Evolutionary conservation across 2,797 vertebrate genomes (phyloP), one percentile per base, ranked within the genome.

Genomic region (Chelon labrosus): DNA sequence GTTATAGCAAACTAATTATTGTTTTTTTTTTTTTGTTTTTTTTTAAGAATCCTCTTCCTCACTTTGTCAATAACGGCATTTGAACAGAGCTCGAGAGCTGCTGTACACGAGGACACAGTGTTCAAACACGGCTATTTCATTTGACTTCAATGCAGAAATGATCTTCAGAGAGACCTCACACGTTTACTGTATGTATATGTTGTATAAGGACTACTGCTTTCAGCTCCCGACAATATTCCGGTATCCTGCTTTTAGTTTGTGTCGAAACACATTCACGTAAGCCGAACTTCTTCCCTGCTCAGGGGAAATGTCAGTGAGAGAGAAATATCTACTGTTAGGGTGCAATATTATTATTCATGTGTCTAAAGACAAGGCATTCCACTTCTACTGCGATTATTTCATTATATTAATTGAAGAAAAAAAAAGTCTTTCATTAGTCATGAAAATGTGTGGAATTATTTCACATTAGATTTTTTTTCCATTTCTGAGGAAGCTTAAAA

Each of bases 1-100:
- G 59, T 35, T 35, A 35, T 35, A 12, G 50, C 3, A 69, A 67
- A 67, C 35, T 46, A 22, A 14, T 44, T 44, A 20, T 35, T 44
- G 10, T 12, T 44, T 17, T 46, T 46, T 16, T 46, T 14, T 5
- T 6, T 3, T 13, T n/a, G n/a, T 44, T 17, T 46, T 46, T 44
- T 44, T 16, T 44, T 44, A 16, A 14, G 41, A 42, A 42, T 42
- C 41, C 13, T 42, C 13, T 12, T 41, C 39, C 12, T 41, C 39
- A 41, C 39, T 41, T 44, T 44, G 14, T 44, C 16, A 44, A 7
- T 17, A 44, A 44, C 6, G 5, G 42, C 5, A 44, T 44, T 7
- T 17, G 11, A 42, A 42, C 11, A 42, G 41, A 13, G 41, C 11
- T 5, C 14, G 17, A 47, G 17, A 47, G 46, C 46, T 19, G 46